phyloP scores from a whole-genome alignment of 1,140 invertebrate species.

The Anastrepha ludens region DNA sequence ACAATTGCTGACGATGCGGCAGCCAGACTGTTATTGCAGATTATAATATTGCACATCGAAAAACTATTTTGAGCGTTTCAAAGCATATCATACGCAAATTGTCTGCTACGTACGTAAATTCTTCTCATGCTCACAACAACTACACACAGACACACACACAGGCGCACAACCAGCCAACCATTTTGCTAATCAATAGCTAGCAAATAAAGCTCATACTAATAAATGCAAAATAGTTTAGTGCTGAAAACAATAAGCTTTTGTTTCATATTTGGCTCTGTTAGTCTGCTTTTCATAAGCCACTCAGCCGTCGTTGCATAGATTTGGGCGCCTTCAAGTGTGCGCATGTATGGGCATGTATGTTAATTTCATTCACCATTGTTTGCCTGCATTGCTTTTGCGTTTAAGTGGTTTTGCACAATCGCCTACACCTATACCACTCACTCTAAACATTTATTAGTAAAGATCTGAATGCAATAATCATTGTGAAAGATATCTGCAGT shows the following conservation, averaged over 20 bases:
- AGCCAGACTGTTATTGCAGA: too few species aligned
- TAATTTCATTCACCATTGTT: background rate
- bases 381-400: constrained; percentile 40
- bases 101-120: background rate
- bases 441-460: background rate
- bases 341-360: background rate
- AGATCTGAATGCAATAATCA: background rate
- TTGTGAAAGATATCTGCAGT: constrained; percentile 32
- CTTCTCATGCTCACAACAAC: background rate
- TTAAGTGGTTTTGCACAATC: constrained; percentile 1
- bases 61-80: background rate
- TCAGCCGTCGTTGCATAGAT: background rate
- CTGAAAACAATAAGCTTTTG: constrained; percentile 23
- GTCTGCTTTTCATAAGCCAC: background rate
- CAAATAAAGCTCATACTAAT: background rate
- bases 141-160: background rate
- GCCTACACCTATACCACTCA: background rate
- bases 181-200: constrained; percentile 17
- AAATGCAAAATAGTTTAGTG: background rate
- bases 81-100: background rate
- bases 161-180: background rate
- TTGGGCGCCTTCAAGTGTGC: background rate
- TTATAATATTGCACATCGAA: background rate
- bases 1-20: constrained; percentile 5
- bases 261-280: background rate